phyloP scores from a whole-genome alignment of 2,113 vertebrate genomes.

The Coptodon rendalli region DNA sequence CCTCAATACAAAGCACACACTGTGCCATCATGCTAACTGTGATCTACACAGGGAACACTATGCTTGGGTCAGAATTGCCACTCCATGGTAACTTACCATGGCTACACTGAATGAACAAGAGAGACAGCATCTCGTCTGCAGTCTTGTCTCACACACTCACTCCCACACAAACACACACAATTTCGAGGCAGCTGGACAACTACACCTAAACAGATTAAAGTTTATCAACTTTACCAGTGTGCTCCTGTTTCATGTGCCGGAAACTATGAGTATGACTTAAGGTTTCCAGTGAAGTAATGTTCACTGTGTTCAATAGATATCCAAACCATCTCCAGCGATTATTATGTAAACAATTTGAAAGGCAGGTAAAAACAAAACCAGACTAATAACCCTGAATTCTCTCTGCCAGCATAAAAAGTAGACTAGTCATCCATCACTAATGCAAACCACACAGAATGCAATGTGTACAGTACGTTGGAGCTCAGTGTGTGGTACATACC shows the following conservation, averaged over 20 bases:
- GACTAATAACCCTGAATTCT: background rate
- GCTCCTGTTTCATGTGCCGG: background rate
- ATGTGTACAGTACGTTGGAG: background rate
- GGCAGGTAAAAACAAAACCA: background rate
- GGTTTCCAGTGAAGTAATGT: background rate
- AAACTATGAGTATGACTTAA: background rate
- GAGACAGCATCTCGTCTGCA: background rate
- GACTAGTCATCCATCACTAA: background rate
- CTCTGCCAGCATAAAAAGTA: background rate
- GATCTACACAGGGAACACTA: slow-evolving; percentile 24
- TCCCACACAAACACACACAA: background rate
- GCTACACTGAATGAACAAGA: slow-evolving; percentile 20
- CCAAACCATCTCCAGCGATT: background rate
- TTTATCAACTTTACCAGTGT: background rate
- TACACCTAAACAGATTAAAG: background rate
- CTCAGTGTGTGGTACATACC: slow-evolving; percentile 71
- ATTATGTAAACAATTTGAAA: background rate
- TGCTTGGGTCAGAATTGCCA: slow-evolving; percentile 18
- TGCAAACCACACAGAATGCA: background rate
- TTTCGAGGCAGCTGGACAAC: background rate
- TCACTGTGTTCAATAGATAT: background rate
- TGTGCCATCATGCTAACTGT: slow-evolving; percentile 39
- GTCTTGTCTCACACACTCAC: background rate
- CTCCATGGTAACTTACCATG: slow-evolving; percentile 53
- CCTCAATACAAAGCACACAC: slow-evolving; percentile 53